Evolutionary conservation across 1,140 invertebrate species (phyloP).

Genomic region (Lepidurus apus): DNA sequence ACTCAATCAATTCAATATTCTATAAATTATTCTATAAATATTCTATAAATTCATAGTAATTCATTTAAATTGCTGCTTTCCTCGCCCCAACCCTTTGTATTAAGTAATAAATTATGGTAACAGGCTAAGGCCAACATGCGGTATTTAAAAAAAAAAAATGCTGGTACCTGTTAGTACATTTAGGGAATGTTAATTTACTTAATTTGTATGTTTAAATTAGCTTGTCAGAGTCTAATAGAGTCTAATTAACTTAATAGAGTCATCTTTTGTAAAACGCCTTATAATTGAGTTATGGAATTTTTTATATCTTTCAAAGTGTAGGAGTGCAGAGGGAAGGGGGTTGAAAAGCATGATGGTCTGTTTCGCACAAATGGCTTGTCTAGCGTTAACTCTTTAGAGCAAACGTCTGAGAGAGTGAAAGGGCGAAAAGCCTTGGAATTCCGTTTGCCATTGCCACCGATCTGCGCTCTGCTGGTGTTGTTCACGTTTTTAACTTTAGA

Average conservation of each 20-base stretch:
- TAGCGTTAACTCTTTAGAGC: slow-evolving; percentile 4
- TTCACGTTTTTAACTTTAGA: slow-evolving; percentile 11
- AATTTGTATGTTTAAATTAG: too few species aligned
- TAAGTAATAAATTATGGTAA: too few species aligned
- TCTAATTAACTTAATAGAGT: neutral
- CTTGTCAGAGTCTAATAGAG: neutral
- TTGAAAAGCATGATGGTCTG: neutral
- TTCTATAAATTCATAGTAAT: too few species aligned
- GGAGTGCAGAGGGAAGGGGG: neutral
- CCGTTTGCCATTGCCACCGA: slow-evolving; percentile 20
- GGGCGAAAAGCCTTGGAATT: slow-evolving; percentile 17
- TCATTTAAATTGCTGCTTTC: too few species aligned
- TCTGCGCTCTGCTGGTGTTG: neutral
- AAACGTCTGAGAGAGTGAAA: neutral
- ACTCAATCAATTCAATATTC: too few species aligned
- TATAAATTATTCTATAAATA: too few species aligned
- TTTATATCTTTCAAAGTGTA: neutral
- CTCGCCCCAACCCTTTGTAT: too few species aligned
- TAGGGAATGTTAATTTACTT: too few species aligned
- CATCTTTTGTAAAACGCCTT: neutral
- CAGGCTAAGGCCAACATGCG: too few species aligned
- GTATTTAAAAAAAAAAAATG: too few species aligned
- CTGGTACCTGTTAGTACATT: too few species aligned
- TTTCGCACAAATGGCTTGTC: neutral
- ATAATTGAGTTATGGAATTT: neutral